phyloP scores from a whole-genome alignment of 1,140 invertebrate genomes.

The Phthorimaea operculella region DNA sequence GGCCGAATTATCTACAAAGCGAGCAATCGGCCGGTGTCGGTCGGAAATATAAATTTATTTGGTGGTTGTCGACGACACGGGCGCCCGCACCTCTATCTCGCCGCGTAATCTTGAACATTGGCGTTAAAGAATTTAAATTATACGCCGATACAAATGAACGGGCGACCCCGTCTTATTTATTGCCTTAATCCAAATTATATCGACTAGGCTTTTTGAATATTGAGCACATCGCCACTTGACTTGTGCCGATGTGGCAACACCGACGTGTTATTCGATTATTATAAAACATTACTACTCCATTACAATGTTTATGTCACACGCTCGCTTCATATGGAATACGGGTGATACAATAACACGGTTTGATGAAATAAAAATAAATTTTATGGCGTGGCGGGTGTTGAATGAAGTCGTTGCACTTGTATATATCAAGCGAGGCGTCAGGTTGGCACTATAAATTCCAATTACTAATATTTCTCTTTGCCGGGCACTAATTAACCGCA shows the following conservation, averaged over 20 bases:
- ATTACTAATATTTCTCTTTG: slow-evolving; percentile 52
- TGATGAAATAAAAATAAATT: slow-evolving; percentile 1
- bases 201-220: slow-evolving; percentile 58
- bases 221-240: slow-evolving; percentile 53
- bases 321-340: background rate
- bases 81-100: slow-evolving; percentile 60
- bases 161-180: slow-evolving; percentile 62
- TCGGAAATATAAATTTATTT: slow-evolving; percentile 68
- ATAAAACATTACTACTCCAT: slow-evolving; percentile 11
- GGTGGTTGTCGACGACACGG: slow-evolving; percentile 61
- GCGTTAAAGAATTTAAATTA: slow-evolving; percentile 69
- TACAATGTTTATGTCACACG: background rate
- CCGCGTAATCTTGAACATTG: slow-evolving; percentile 67
- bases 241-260: slow-evolving; percentile 44
- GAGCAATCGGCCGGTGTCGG: slow-evolving; percentile 55
- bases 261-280: slow-evolving; percentile 32
- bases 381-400: background rate
- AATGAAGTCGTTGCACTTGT: slow-evolving; percentile 22
- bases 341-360: background rate
- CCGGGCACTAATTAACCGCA: slow-evolving; percentile 51
- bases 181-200: slow-evolving; percentile 65
- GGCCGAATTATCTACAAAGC: slow-evolving; percentile 67
- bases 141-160: slow-evolving; percentile 67
- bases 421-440: slow-evolving; percentile 30
- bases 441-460: slow-evolving; percentile 40